These are phyloP conservation scores for Aphis gossypii DNA, from an alignment of 1,140 invertebrate genomes.

Conservation along the genomic window DNA sequence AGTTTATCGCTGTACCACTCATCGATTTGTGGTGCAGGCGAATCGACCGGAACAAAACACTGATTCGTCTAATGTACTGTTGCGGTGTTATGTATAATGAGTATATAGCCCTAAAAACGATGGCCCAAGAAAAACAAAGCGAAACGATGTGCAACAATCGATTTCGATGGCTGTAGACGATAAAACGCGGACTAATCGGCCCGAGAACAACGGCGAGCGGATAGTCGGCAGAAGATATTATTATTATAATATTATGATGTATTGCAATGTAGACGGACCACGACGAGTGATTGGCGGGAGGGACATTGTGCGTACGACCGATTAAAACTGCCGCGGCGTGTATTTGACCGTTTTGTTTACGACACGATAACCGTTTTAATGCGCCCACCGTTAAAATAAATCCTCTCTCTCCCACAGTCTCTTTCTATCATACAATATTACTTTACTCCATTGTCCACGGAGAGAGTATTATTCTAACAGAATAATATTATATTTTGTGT, in stretches of 20 bases:
- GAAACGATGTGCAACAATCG: neutral
- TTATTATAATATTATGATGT: neutral
- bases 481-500: neutral
- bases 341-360: conserved; percentile 29
- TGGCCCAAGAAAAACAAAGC: neutral
- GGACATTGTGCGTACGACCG: conserved; percentile 11
- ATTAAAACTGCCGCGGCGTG: conserved; percentile 16
- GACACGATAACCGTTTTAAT: conserved; percentile 18
- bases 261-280: neutral
- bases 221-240: neutral
- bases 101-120: neutral
- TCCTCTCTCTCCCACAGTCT: neutral
- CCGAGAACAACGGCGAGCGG: neutral
- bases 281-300: neutral
- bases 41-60: neutral
- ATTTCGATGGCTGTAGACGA: neutral
- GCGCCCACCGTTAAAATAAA: neutral
- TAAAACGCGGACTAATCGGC: neutral
- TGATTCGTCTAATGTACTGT: neutral
- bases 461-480: neutral
- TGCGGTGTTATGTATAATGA: too few species aligned
- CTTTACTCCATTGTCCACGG: neutral
- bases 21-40: neutral
- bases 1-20: neutral
- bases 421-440: neutral